A percentile compares a stretch with the other conserved stretches of the same genome.
These are phyloP conservation scores for Tangara arthus DNA, from an alignment of 2,797 vertebrate genomes.

Conservation along the genomic window DNA sequence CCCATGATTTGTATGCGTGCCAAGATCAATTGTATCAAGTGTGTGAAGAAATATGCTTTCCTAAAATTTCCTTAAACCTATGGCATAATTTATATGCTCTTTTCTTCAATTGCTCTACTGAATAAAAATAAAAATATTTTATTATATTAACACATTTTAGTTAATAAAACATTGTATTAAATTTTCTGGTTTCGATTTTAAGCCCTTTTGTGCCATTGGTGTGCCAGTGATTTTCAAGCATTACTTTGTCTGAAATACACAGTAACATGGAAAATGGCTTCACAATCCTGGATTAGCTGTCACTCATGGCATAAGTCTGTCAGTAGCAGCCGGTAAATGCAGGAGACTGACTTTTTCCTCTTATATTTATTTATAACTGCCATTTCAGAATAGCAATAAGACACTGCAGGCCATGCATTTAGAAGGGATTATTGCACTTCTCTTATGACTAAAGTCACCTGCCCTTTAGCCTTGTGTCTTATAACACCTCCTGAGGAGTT, in stretches of 20 bases:
- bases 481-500: conserved; percentile 15
- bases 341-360: conserved; percentile 22
- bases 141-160: background rate
- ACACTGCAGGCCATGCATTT: conserved; percentile 41
- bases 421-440: conserved; percentile 44
- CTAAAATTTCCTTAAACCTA: background rate
- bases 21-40: background rate
- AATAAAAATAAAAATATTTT: background rate
- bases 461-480: conserved; percentile 44
- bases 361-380: conserved; percentile 70
- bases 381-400: conserved; percentile 60
- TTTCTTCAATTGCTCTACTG: background rate
- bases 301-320: conserved; percentile 19
- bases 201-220: background rate
- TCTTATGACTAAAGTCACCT: conserved; percentile 48
- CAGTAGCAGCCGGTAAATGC: conserved; percentile 27
- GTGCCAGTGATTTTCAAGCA: conserved; percentile 19
- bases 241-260: conserved; percentile 26
- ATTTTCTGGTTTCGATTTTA: conserved; percentile 31
- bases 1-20: background rate
- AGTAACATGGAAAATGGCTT: conserved; percentile 14
- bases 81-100: background rate
- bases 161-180: background rate
- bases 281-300: conserved; percentile 22
- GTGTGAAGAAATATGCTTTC: background rate